These are phyloP conservation scores for Maconellicoccus hirsutus DNA, from an alignment of 1,140 invertebrate genomes.

Conservation along the genomic window DNA sequence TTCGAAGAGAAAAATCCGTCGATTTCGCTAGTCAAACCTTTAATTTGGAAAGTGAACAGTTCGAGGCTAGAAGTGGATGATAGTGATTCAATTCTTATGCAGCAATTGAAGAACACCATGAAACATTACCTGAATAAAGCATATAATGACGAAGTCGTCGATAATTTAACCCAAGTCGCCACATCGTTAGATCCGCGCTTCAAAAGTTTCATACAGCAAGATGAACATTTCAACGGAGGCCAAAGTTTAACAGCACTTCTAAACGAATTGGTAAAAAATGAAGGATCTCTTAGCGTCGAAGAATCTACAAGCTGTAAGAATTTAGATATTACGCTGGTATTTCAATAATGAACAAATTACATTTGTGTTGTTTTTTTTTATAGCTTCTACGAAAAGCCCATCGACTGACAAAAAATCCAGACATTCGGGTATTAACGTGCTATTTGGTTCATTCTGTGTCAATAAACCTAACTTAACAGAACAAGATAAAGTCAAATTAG, in stretches of 20 bases:
- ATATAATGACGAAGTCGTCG: slow-evolving; percentile 25
- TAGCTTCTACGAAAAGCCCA: not conserved
- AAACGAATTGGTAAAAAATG: slow-evolving; percentile 25
- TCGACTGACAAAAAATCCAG: not conserved
- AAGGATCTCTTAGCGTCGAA: slow-evolving; percentile 21
- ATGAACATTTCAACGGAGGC: slow-evolving; percentile 24
- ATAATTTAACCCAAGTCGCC: slow-evolving; percentile 34
- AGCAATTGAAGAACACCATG: slow-evolving; percentile 37
- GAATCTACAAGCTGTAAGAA: not conserved
- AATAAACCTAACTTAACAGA: slow-evolving; percentile 25
- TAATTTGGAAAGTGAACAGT: slow-evolving; percentile 41
- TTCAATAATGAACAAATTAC: not conserved
- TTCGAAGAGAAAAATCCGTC: slow-evolving; percentile 43
- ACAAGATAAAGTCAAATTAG: slow-evolving; percentile 39
- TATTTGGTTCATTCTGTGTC: not conserved
- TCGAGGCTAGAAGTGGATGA: slow-evolving; percentile 40
- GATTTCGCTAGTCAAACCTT: slow-evolving; percentile 42
- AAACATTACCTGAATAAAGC: slow-evolving; percentile 38
- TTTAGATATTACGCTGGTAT: not conserved
- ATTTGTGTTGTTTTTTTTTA: not conserved
- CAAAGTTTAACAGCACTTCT: slow-evolving; percentile 25
- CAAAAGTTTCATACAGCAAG: slow-evolving; percentile 34
- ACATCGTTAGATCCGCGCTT: slow-evolving; percentile 44
- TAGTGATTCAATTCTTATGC: slow-evolving; percentile 36
- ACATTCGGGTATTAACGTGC: not conserved